Percentiles rank a stretch among this genome's conserved stretches.
Conservation (phyloP, 2,888 invertebrate genomes). For the Meiosimyza decipiens region DNA sequence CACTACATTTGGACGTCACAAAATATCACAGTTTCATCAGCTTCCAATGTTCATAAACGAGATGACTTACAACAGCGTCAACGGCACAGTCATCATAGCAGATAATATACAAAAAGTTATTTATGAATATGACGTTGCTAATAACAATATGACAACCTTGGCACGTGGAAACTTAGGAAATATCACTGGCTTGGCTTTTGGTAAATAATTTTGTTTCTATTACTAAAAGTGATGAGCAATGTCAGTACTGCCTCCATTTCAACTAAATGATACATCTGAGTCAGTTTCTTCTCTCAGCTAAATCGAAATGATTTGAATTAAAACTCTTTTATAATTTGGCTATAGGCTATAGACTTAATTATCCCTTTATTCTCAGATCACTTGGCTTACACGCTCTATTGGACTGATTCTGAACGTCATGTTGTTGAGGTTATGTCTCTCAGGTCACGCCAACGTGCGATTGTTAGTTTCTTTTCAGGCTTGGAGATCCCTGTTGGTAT, state of each 20-base stretch:
- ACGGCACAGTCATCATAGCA: slow-evolving; percentile 69
- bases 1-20: slow-evolving; percentile 75
- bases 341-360: not conserved
- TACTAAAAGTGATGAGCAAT: too few species aligned
- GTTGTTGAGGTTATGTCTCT: slow-evolving; percentile 77
- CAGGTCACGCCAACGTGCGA: slow-evolving; percentile 70
- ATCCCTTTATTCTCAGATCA: slow-evolving; percentile 69
- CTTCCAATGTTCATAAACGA: slow-evolving; percentile 72
- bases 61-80: slow-evolving; percentile 74
- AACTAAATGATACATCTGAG: not conserved
- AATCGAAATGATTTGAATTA: too few species aligned
- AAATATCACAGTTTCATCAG: slow-evolving; percentile 68
- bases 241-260: not conserved
- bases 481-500: slow-evolving; percentile 76
- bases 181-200: slow-evolving; percentile 72
- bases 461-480: slow-evolving; percentile 71
- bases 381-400: slow-evolving; percentile 78
- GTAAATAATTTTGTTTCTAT: slow-evolving; percentile 57
- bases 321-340: too few species aligned
- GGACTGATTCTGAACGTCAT: slow-evolving; percentile 74
- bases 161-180: slow-evolving; percentile 67
- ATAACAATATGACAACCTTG: slow-evolving; percentile 56
- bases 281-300: too few species aligned
- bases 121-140: slow-evolving; percentile 61
- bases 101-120: slow-evolving; percentile 69